These are phyloP conservation scores for Ametastegia equiseti DNA, from an alignment of 2,888 invertebrate genomes.

Conservation along the genomic window DNA sequence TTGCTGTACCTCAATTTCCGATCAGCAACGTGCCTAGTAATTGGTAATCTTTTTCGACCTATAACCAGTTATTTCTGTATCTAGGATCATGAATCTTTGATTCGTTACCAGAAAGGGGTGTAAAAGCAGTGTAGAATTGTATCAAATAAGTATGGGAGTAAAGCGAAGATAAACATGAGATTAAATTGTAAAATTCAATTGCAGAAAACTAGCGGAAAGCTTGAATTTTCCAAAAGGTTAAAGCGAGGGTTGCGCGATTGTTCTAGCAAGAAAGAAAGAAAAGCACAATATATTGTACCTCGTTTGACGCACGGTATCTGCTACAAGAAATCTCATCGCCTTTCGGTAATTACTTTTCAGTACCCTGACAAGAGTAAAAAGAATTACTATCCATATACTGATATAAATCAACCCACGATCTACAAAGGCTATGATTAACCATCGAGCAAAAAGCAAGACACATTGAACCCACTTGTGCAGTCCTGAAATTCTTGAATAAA, in stretches of 20 bases:
- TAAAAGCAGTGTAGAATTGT: background rate
- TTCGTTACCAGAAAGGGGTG: background rate
- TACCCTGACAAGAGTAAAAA: background rate
- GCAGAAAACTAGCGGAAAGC: background rate
- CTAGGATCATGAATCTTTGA: background rate
- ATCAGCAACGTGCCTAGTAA: too few relatives aligned
- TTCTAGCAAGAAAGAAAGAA: background rate
- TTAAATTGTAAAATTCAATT: constrained; percentile 2
- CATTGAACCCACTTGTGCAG: background rate
- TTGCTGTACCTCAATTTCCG: too few relatives aligned
- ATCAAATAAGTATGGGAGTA: background rate
- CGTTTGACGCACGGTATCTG: background rate
- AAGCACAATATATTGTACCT: background rate
- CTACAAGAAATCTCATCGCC: background rate
- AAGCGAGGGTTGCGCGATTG: background rate
- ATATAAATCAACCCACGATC: background rate
- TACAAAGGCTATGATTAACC: background rate
- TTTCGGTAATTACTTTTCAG: background rate
- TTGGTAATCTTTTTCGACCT: too few relatives aligned
- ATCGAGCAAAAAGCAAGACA: background rate
- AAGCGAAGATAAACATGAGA: background rate
- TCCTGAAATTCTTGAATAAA: background rate
- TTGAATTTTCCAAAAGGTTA: background rate
- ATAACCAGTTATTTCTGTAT: background rate
- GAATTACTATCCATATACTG: background rate